Evolutionary conservation across 2,113 vertebrate genomes (phyloP), one percentile per base, ranked within the genome.

Genomic region (Gallinago media): DNA sequence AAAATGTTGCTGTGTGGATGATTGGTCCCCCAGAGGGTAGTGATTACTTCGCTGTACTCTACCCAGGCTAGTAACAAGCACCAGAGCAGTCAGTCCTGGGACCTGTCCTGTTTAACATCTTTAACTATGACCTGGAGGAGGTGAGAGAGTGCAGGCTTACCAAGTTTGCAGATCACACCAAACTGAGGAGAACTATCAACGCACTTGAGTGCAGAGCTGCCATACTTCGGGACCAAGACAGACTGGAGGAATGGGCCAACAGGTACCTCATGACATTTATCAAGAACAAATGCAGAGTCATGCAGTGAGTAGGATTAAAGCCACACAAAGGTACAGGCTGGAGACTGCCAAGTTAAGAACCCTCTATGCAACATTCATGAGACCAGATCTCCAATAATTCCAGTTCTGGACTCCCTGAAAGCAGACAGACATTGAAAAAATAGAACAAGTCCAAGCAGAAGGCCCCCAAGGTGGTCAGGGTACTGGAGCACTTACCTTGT

Each of bases 21-120:
- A 38, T 32, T 82, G 16, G 15, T 58, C 22, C 38, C 38, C 38
- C 9, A 52, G 36, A 67, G 3, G 4, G 15, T 25, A 74, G 6
- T 2, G 8, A 71, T 34, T 42, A 22, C 17, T 71, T 46, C 12
- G 19, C n/a, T 59, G 29, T 46, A 42, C 78, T 81, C 55, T 42
- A n/a, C 31, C 2, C 13, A 72, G 34, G 38, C 29, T 27, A 52
- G 36, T 38, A 71, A 74, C 4, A 31, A 82, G 36, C 50, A 92
- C 18, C 13, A 63, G 36, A 67, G 5, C 4, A 2, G 7, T 47
- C 25, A 68, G 0, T 63, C 26, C 15, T 72, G 26, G 17, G 36
- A 25, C 12, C 5, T 46, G 36, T 46, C 12, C 47, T 49, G 13
- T 49, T 77, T 72, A 72, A 77, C 16, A 20, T 22, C 38, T 66